Evolutionary conservation across 2,888 invertebrate species (phyloP), one percentile per base, ranked within the genome.

Genomic region (Gnatocerus cornutus): DNA sequence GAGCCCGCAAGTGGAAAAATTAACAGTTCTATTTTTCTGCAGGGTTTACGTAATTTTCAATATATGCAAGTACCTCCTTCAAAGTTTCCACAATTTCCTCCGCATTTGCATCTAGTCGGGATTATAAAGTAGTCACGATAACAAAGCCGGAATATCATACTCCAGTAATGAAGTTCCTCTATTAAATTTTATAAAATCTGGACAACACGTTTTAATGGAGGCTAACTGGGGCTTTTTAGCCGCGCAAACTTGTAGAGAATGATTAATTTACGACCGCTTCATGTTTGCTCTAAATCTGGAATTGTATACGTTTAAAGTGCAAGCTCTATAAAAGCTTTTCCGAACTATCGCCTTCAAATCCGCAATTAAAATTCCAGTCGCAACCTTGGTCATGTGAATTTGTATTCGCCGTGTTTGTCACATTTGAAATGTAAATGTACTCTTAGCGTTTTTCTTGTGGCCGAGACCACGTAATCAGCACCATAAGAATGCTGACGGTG

Each of bases 401-500:
- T 71, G 71, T 67, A 72, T 72, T 71, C 71, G 41, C 45, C 58
- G 63, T 67, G 69, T 72, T 72, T 71, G 71, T 68, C 65, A 58
- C 65, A 73, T 73, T 71, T 73, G 67, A 71, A 73, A 73, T 73
- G 72, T 71, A 73, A 73, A 72, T 73, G 55, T 59, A 66, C 63
- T 71, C 39, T 13, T 61, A 46, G 50, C 64, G 65, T 70, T 63
- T 59, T 70, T 65, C 56, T 21, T 14, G 21, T 53, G 64, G 55
- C 21, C 53, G 66, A 48, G 58, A 67, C 69, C 69, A 63, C 64
- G 66, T 71, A 73, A 73, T 73, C 71, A 73, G 73, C 55, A 16
- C 61, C 68, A 72, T 70, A 71, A 70, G 64, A 55, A 67, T 66
- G 72, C 72, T 62, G 71, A 64, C 71, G 58, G 71, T 59, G 59